Percentiles rank a stretch among this genome's conserved stretches.
These are phyloP conservation scores for Leptopilina syphax DNA, from an alignment of 2,888 invertebrate genomes.

Conservation along the genomic window DNA sequence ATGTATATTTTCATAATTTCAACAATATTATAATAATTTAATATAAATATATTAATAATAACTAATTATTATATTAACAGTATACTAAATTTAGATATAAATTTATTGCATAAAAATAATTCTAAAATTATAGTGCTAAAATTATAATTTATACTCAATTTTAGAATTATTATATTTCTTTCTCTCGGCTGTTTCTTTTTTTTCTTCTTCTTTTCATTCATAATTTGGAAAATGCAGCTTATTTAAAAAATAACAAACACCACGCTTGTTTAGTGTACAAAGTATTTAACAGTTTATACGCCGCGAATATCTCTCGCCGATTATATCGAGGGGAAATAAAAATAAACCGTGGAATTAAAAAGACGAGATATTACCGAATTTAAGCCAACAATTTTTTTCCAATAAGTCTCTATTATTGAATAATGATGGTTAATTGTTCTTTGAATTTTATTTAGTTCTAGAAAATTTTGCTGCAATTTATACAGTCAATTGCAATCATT, in stretches of 20 bases:
- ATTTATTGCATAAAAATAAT: too few species aligned
- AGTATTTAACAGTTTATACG: constrained; percentile 32
- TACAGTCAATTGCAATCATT: too few species aligned
- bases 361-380: not conserved
- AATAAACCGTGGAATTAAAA: constrained; percentile 20
- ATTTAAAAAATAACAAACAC: constrained; percentile 19
- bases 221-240: constrained; percentile 5
- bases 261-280: constrained; percentile 3
- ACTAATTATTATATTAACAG: too few species aligned
- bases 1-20: too few species aligned
- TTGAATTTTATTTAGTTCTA: too few species aligned
- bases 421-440: too few species aligned
- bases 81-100: too few species aligned
- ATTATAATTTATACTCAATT: not conserved
- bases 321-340: constrained; percentile 33
- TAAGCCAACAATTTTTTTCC: not conserved
- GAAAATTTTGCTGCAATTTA: too few species aligned
- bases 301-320: constrained; percentile 20
- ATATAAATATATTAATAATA: too few species aligned
- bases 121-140: not conserved
- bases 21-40: too few species aligned
- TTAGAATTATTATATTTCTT: not conserved
- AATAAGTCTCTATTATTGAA: too few species aligned
- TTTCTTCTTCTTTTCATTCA: not conserved
- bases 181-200: not conserved